Evolutionary conservation across 1,140 invertebrate species (phyloP).

Genomic region (Drosophila ironensis): DNA sequence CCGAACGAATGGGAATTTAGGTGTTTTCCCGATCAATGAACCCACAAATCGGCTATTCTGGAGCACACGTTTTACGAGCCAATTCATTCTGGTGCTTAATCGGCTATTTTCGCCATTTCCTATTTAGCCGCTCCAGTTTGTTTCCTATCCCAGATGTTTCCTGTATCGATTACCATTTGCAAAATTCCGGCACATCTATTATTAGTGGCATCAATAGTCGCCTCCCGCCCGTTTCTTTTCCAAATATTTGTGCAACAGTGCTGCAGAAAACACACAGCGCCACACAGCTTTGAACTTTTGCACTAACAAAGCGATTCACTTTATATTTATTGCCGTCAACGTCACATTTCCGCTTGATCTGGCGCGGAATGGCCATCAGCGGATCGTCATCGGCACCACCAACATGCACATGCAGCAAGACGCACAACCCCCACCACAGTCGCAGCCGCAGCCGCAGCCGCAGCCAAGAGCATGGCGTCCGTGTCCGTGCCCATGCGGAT

Average conservation of each 20-base stretch:
- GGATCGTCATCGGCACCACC: conserved; percentile 53
- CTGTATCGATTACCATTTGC: conserved; percentile 14
- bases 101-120: conserved; percentile 1
- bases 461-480: conserved; percentile 27
- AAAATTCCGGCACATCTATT: conserved; percentile 12
- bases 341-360: conserved; percentile 80
- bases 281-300: conserved; percentile 69
- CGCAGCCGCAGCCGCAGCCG: conserved; percentile 12
- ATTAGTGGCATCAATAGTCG: conserved; percentile 6
- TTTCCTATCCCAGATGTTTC: conserved; percentile 33
- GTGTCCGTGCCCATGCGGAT: conserved; percentile 30
- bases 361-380: conserved; percentile 68
- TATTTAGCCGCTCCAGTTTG: conserved; percentile 14
- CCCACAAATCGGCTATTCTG: not conserved
- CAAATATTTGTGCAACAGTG: conserved; percentile 2
- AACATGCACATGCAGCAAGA: conserved; percentile 19
- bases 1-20: not conserved
- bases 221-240: not conserved
- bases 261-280: not conserved
- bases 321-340: conserved; percentile 71
- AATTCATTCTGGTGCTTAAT: not conserved
- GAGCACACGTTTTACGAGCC: not conserved
- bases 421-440: not conserved
- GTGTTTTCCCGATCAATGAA: too few species aligned
- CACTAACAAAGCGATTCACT: conserved; percentile 64